A percentile compares a stretch with the other conserved stretches of the same genome.
phyloP scores from a whole-genome alignment of 2,888 invertebrate genomes.

The Cotesia congregata region DNA sequence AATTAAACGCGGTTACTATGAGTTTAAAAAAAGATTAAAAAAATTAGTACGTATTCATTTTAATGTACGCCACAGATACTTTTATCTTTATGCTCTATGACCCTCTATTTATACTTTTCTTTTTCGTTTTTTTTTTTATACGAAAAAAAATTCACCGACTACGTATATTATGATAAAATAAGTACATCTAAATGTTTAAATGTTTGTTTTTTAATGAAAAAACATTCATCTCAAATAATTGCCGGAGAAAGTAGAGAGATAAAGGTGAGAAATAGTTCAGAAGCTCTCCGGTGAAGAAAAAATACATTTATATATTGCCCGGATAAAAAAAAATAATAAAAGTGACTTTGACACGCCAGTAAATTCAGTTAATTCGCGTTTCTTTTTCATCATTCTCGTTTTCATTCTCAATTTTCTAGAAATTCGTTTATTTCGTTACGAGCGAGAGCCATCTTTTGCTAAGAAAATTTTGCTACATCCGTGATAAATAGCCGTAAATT shows the following conservation, averaged over 20 bases:
- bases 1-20: neutral
- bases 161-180: neutral
- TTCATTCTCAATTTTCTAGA: neutral
- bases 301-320: neutral
- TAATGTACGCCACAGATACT: neutral
- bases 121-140: neutral
- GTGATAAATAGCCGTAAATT: neutral
- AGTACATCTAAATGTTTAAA: neutral
- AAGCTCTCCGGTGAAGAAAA: neutral
- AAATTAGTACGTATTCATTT: neutral
- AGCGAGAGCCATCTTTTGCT: neutral
- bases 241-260: too few species aligned
- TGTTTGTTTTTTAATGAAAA: neutral
- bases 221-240: too few species aligned
- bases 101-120: neutral
- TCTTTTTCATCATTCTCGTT: neutral
- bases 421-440: neutral
- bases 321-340: neutral
- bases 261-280: neutral
- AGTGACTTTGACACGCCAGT: neutral
- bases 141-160: neutral
- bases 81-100: neutral
- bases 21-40: neutral
- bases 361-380: neutral
- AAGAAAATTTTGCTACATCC: neutral